A percentile compares a stretch with the other conserved stretches of the same genome.
Evolutionary conservation across 2,113 vertebrate species (phyloP).

Genomic region (Orthochromis indermauri): DNA sequence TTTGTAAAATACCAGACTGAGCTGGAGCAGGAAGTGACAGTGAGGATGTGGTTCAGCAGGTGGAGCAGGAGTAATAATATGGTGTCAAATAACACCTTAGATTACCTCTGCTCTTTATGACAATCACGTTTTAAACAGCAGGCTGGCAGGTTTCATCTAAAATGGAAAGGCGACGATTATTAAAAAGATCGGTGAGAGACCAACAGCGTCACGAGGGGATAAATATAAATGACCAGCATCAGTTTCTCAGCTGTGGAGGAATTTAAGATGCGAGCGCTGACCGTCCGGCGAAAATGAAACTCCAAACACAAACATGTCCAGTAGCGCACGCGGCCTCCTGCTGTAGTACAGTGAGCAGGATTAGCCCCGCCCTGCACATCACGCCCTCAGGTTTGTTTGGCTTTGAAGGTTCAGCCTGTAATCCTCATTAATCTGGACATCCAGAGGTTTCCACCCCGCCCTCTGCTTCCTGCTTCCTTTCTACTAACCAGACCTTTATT

Average conservation of each 20-base stretch:
- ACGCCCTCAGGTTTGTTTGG: background rate
- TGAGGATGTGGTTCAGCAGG: background rate
- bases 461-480: background rate
- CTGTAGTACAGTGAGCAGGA: background rate
- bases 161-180: rapidly evolving
- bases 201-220: rapidly evolving
- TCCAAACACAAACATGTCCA: rapidly evolving
- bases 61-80: background rate
- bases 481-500: background rate
- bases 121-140: rapidly evolving
- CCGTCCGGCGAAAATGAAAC: background rate
- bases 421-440: background rate
- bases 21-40: background rate
- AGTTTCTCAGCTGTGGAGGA: background rate
- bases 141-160: background rate
- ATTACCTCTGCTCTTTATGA: background rate
- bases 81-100: background rate
- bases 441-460: background rate
- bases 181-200: rapidly evolving
- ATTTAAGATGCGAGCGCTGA: rapidly evolving
- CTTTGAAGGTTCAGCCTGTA: too few relatives aligned
- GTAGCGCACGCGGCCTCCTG: background rate
- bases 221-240: rapidly evolving
- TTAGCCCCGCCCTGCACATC: background rate
- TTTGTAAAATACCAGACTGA: background rate